Conservation (phyloP, 1,140 invertebrate genomes). For the Lasioglossum baleicum region DNA sequence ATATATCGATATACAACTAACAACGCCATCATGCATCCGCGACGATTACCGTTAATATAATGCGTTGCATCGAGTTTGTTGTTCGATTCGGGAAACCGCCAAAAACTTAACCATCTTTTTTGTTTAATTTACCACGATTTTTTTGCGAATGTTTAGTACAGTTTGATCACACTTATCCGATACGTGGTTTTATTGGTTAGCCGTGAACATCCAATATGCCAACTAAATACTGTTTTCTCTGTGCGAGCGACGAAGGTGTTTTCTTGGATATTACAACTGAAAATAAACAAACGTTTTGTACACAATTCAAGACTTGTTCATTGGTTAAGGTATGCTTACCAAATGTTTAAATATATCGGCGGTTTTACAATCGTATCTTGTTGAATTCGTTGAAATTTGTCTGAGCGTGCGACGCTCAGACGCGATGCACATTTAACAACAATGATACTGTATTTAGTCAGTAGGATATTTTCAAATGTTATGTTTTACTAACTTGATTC, state of each 20-base stretch:
- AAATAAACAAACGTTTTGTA: constrained; percentile 41
- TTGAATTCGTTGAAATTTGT: neutral
- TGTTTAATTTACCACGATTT: neutral
- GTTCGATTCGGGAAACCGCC: neutral
- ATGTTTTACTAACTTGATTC: neutral
- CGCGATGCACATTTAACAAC: constrained; percentile 1
- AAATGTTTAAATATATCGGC: neutral
- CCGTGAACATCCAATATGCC: constrained; percentile 57
- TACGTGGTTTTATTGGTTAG: neutral
- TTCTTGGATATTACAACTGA: constrained; percentile 69
- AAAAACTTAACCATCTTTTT: neutral
- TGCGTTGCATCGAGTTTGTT: constrained; percentile 5
- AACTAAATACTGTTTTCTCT: constrained; percentile 70
- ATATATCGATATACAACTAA: constrained; percentile 11
- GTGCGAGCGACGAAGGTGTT: constrained; percentile 75
- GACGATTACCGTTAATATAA: constrained; percentile 45
- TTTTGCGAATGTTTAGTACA: neutral
- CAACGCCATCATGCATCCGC: constrained; percentile 19
- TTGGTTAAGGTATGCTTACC: constrained; percentile 65
- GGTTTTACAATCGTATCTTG: neutral
- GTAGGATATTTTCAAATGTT: neutral
- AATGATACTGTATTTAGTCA: neutral
- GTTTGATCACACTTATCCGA: neutral
- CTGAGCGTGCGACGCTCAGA: constrained; percentile 16
- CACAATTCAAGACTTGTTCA: constrained; percentile 68